Conservation (phyloP, 2,888 invertebrate species). For the Tillus elongatus region DNA sequence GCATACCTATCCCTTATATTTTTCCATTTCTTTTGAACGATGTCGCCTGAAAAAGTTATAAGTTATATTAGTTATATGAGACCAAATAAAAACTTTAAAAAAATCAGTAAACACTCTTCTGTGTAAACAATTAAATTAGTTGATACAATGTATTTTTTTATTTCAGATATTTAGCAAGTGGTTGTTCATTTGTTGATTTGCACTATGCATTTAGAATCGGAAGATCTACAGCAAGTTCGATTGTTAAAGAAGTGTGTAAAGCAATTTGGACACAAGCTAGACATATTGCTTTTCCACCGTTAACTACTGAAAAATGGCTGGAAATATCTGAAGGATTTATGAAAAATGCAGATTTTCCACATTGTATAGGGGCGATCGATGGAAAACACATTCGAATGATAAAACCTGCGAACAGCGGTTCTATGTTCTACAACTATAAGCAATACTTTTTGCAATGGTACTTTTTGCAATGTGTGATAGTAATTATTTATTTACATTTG, state of each 20-base stretch:
- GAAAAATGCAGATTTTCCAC: slow-evolving; percentile 27
- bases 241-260: slow-evolving; percentile 4
- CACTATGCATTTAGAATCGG: slow-evolving; percentile 5
- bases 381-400: slow-evolving; percentile 27
- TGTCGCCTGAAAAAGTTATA: too few species aligned
- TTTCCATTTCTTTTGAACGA: slow-evolving; percentile 27
- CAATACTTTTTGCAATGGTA: slow-evolving; percentile 26
- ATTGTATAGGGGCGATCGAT: slow-evolving; percentile 23
- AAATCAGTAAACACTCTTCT: too few species aligned
- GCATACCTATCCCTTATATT: slow-evolving; percentile 25
- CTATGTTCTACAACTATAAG: slow-evolving; percentile 26
- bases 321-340: slow-evolving; percentile 24
- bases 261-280: slow-evolving; percentile 3
- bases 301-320: slow-evolving; percentile 23
- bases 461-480: slow-evolving; percentile 27
- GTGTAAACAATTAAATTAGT: slow-evolving; percentile 5
- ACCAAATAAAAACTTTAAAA: too few species aligned
- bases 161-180: slow-evolving; percentile 10
- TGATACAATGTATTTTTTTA: slow-evolving; percentile 4
- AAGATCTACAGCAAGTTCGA: slow-evolving; percentile 5
- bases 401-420: slow-evolving; percentile 24
- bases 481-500: slow-evolving; percentile 25
- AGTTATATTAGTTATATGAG: too few species aligned
- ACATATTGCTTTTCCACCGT: background rate
- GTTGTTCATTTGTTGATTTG: slow-evolving; percentile 1